Conservation (phyloP, 2,888 invertebrate genomes). For the Andrena chrysosceles region DNA sequence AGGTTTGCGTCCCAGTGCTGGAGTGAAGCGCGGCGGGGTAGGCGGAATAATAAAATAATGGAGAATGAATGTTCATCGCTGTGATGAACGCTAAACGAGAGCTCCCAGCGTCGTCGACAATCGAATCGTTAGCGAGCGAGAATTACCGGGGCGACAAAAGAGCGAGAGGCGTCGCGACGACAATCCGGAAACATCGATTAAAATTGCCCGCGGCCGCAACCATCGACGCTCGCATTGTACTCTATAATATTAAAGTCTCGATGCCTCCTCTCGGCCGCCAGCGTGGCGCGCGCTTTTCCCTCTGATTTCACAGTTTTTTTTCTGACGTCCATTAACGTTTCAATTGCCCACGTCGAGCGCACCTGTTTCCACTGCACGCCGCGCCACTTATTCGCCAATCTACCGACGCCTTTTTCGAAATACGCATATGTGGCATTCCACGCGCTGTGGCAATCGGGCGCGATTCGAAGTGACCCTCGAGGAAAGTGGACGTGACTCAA, state of each 20-base stretch:
- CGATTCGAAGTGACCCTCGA: background rate
- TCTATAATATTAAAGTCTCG: constrained; percentile 44
- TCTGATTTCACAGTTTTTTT: constrained; percentile 46
- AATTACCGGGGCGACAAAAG: constrained; percentile 37
- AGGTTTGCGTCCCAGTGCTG: too few species aligned
- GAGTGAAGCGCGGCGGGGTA: background rate
- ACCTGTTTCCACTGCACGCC: constrained; percentile 43
- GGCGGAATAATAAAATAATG: constrained; percentile 4
- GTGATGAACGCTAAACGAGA: constrained; percentile 1
- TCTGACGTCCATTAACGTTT: constrained; percentile 71
- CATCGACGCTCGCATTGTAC: constrained; percentile 11
- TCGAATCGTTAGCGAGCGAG: constrained; percentile 31
- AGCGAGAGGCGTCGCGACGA: constrained; percentile 23
- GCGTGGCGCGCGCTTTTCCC: background rate
- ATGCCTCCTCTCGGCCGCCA: background rate
- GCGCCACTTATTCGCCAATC: background rate
- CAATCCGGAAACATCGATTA: constrained; percentile 53
- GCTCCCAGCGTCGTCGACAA: constrained; percentile 9
- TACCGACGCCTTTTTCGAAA: background rate
- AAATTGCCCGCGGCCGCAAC: constrained; percentile 31
- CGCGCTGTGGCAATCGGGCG: background rate
- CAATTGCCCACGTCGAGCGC: constrained; percentile 70
- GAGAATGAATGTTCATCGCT: background rate
- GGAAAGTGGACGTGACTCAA: background rate
- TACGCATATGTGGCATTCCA: too few species aligned